Evolutionary conservation across 2,888 invertebrate species (phyloP), one percentile per base, ranked within the genome.

Genomic region (Rhingia campestris): DNA sequence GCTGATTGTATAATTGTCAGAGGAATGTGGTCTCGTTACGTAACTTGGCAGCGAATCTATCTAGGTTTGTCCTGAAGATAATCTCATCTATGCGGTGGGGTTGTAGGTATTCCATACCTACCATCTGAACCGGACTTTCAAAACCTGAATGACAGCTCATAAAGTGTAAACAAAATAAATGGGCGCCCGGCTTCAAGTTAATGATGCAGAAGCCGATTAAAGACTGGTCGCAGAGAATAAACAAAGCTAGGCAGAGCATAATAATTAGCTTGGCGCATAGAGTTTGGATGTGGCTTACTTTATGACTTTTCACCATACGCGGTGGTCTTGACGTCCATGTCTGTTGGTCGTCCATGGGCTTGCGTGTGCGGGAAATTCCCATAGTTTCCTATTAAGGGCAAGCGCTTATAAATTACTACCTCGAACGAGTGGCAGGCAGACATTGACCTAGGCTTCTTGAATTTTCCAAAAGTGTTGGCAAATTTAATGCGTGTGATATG

Each of bases 141-240:
- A 32, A 47, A 63, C 37, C 37, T 10, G 37, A 63, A 49, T 49
- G 37, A 47, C 39, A 32, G 14, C 6, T 32, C n/a, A 39, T 39
- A 22, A 41, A 32, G 10, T 33, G 41, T 54, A 51, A 54, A 22
- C 37, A 10, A 56, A 69, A 47, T 69, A 69, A 9, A 37, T 45
- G 43, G 56, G 45, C 35, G 45, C 10, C 22, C 4, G 35, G 37
- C 56, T 56, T 37, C 12, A 32, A n/a, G 30, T 32, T 69, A 47
- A 58, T 49, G 54, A 69, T 49, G 58, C 49, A 49, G 12, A 69
- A 49, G 69, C 69, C 70, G 70, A 49, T 70, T 58, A 58, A 58
- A 67, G 39, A 49, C 39, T 49, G 58, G 47, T 69, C 4, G 22
- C n/a, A 39, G 56, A 32, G 45, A 69, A 69, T 49, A 12, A 41